Conservation (phyloP, 2,888 invertebrate species). For the Doris montereyensis region DNA sequence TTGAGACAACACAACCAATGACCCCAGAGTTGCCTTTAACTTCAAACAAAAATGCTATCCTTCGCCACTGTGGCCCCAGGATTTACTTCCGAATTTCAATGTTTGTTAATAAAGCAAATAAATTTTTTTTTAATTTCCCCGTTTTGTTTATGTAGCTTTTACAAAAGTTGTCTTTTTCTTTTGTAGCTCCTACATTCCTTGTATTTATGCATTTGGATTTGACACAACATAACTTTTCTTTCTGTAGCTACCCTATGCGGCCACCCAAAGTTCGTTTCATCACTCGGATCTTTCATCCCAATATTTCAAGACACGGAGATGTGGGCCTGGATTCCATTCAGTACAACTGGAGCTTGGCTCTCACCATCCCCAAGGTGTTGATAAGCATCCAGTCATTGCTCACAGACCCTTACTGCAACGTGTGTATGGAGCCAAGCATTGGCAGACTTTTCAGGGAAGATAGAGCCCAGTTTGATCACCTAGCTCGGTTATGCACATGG, state of each 20-base stretch:
- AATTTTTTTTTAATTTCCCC: too few species aligned
- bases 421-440: constrained; percentile 91
- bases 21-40: too few species aligned
- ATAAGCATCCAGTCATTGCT: constrained; percentile 72
- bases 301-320: constrained; percentile 94
- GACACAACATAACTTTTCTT: too few species aligned
- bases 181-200: too few species aligned
- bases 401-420: constrained; percentile 87
- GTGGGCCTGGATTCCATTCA: constrained; percentile 96
- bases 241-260: constrained; percentile 85
- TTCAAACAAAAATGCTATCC: too few species aligned
- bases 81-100: too few species aligned
- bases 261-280: constrained; percentile 93
- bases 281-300: constrained; percentile 94
- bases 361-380: constrained; percentile 85
- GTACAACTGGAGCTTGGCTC: constrained; percentile 95
- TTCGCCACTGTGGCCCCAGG: too few species aligned
- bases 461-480: constrained; percentile 82
- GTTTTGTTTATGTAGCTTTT: too few species aligned
- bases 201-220: too few species aligned
- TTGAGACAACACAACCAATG: too few species aligned
- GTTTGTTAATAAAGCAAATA: too few species aligned
- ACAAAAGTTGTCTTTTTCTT: too few species aligned
- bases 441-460: constrained; percentile 85
- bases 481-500: constrained; percentile 92